phyloP scores from a whole-genome alignment of 2,113 vertebrate species.

The Nothocercus julius region DNA sequence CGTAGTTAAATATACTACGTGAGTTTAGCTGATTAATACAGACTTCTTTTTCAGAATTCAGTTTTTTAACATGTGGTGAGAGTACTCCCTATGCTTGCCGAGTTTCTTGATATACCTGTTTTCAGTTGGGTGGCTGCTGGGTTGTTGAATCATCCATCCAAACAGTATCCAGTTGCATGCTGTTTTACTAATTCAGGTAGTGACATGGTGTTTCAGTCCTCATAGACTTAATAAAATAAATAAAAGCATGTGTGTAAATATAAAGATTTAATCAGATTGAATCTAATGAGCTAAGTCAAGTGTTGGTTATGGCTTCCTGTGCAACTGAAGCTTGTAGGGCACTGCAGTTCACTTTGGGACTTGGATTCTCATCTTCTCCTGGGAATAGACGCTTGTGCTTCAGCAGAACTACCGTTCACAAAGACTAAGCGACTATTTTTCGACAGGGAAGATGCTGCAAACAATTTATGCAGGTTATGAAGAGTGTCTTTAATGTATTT shows the following conservation, averaged over 20 bases:
- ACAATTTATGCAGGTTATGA: neutral
- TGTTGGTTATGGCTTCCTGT: neutral
- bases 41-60: neutral
- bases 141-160: neutral
- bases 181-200: neutral
- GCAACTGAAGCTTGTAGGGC: neutral
- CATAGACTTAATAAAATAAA: neutral
- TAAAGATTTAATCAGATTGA: neutral
- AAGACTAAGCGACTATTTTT: neutral
- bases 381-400: neutral
- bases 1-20: neutral
- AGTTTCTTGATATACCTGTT: neutral
- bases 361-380: neutral
- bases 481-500: neutral
- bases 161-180: neutral
- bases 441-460: neutral
- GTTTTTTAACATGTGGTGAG: neutral
- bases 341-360: too few species aligned
- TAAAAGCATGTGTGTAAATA: neutral
- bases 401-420: neutral
- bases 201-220: neutral
- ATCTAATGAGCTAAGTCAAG: neutral
- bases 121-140: constrained; percentile 17
- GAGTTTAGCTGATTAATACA: neutral
- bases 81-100: neutral